These are phyloP conservation scores for Sinocyclocheilus anshuiensis DNA, from an alignment of 2,113 vertebrate species.

Conservation along the genomic window DNA sequence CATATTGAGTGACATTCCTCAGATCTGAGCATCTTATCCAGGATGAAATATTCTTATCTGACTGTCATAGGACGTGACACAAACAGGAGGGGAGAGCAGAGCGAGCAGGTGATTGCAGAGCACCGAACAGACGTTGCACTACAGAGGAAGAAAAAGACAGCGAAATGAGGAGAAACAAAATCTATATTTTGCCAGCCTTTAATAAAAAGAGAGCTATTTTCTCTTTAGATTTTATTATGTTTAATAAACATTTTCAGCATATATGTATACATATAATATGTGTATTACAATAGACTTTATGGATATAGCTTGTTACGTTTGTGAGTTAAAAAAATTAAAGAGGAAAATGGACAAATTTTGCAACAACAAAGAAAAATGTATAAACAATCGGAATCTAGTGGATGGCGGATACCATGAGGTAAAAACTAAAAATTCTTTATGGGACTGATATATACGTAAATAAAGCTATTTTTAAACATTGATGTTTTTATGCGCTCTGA, in stretches of 20 bases:
- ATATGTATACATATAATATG: neutral
- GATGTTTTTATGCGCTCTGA: neutral
- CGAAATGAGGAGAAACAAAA: neutral
- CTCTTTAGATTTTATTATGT: neutral
- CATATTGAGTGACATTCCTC: slow-evolving; percentile 94
- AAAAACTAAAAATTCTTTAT: neutral
- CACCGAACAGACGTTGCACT: slow-evolving; percentile 78
- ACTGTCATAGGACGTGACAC: slow-evolving; percentile 90
- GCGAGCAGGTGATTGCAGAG: slow-evolving; percentile 77
- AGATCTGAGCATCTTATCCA: slow-evolving; percentile 91
- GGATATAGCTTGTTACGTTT: neutral
- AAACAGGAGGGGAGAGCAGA: slow-evolving; percentile 81
- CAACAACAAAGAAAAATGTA: neutral
- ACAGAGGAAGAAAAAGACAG: slow-evolving; percentile 54
- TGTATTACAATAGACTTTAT: neutral
- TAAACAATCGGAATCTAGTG: neutral
- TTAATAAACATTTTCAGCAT: neutral
- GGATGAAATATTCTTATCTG: slow-evolving; percentile 89
- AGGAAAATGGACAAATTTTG: neutral
- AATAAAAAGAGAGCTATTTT: neutral
- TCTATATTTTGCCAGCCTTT: neutral
- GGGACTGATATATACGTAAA: neutral
- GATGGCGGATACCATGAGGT: neutral
- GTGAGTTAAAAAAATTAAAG: neutral
- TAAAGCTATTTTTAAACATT: neutral